Evolutionary conservation across 2,113 vertebrate genomes (phyloP), one percentile per base, ranked within the genome.

Genomic region (Rhinolophus sinicus): DNA sequence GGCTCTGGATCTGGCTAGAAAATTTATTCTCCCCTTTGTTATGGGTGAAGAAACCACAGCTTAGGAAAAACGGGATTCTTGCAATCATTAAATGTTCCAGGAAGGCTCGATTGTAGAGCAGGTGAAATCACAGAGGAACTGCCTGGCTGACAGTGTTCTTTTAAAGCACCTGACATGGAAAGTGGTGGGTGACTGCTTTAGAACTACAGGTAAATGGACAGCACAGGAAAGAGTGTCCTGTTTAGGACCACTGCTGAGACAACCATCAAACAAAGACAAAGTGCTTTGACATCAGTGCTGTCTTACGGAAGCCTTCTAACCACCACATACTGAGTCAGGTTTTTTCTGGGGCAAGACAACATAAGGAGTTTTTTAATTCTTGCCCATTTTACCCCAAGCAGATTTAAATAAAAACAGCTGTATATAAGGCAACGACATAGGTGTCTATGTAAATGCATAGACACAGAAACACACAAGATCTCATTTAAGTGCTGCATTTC

Each of bases 161-260:
- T 97, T 33, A 90, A 83, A 92, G 60, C 21, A 83, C 35, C 28
- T 95, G 77, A 96, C 84, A 94, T 58, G 90, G 0, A 1, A 90
- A 97, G 94, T 90, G 89, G 92, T 24, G 35, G 78, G 58, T 54
- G 67, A 95, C 86, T 50, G 85, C 56, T 65, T 97, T 94, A 38
- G 88, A 97, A 97, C 94, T 0, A 78, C 50, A 97, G 33, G 81
- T 83, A 81, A 97, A 95, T 30, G 62, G 93, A 92, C 88, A 92
- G 88, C 86, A 93, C 24, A 58, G 92, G 54, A 95, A 62, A 96
- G 47, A 84, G 18, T 22, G 72, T 33, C 80, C 35, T 67, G 33
- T 77, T 56, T 92, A 94, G 56, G 56, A 76, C 70, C 75, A 93
- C 60, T 75, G 3, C 97, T 33, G 10, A 80, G 72, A 82, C 72